Base-by-base conservation (phyloP, 2,888 invertebrate genomes). In the Protodeltote pygarga region DNA sequence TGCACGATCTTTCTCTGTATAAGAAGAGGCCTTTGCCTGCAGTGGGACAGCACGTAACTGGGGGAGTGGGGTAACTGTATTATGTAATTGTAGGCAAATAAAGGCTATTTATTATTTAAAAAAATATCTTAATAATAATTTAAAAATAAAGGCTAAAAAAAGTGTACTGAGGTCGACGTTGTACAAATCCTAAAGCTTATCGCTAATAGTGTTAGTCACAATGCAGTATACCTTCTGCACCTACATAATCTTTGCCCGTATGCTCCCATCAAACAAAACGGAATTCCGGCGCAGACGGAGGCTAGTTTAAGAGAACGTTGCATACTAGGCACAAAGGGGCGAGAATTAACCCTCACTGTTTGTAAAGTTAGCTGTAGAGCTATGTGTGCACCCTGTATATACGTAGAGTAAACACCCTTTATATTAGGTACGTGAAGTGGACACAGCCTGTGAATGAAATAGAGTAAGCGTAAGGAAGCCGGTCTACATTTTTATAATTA, bases 241-340 rank as follows among this genome's bases (percentile, higher is more conserved):
- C 2, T 11, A n/a, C 21, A 20, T 53, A 53, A 17, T 66, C 66
- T 60, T n/a, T 52, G 42, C 0, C 2, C 4, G 8, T 17, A 6
- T 21, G 34, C 52, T 51, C 57, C 46, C 60, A n/a, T 63, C 64
- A 57, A 66, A 66, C 66, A 66, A 66, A 66, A 66, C 66, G 66
- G 66, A 66, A 66, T 66, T 66, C 66, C 66, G 66, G 33, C 47
- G 37, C 63, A 66, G 66, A 64, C 66, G 66, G 66, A 53, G 66
- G 46, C 27, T 64, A 60, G 66, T 60, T 48, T 51, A 57, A 65
- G 50, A 51, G 66, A 66, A 65, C 41, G 35, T 14, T 46, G 64
- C 54, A 47, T 46, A 34, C 62, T 39, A 51, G 33, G 46, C 46
- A 66, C 64, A 66, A 66, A 66, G 66, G 64, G 65, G 66, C 40